phyloP scores from a whole-genome alignment of 1,140 invertebrate genomes.

The Neodiprion fabricii region DNA sequence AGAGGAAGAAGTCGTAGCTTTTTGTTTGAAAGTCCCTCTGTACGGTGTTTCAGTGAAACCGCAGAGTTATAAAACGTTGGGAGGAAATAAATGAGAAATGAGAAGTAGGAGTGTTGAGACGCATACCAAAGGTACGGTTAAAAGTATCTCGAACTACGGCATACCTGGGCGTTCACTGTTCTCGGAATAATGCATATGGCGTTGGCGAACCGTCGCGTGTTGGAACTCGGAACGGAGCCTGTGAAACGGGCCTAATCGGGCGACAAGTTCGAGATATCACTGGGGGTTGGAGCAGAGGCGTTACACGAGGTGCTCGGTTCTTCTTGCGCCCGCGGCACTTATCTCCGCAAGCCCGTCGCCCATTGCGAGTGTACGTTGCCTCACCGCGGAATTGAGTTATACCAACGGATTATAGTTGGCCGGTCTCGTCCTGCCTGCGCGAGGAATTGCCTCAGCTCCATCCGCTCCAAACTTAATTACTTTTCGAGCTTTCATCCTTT shows the following conservation, averaged over 20 bases:
- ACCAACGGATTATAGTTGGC: not conserved
- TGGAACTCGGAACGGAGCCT: not conserved
- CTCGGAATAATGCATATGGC: not conserved
- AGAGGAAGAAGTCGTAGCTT: too few species aligned
- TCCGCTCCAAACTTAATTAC: not conserved
- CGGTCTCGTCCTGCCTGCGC: not conserved
- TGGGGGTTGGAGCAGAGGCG: not conserved
- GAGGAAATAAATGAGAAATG: not conserved
- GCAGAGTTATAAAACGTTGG: not conserved
- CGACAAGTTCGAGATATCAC: not conserved
- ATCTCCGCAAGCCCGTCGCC: not conserved
- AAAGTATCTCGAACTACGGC: not conserved
- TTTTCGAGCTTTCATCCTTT: not conserved
- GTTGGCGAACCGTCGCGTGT: slow-evolving; percentile 3
- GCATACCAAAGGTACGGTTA: not conserved
- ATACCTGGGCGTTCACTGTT: not conserved
- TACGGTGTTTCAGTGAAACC: too few species aligned
- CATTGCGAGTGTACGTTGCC: too few species aligned
- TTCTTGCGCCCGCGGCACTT: not conserved
- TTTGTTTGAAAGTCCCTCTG: too few species aligned
- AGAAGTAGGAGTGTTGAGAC: not conserved
- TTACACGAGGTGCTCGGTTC: too few species aligned
- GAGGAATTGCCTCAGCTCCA: not conserved
- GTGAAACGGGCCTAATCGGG: not conserved
- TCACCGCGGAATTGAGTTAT: not conserved